A percentile compares a stretch with the other conserved stretches of the same genome.
These are phyloP conservation scores for Prionailurus bengalensis DNA, from an alignment of 2,113 vertebrate genomes.

Conservation along the genomic window DNA sequence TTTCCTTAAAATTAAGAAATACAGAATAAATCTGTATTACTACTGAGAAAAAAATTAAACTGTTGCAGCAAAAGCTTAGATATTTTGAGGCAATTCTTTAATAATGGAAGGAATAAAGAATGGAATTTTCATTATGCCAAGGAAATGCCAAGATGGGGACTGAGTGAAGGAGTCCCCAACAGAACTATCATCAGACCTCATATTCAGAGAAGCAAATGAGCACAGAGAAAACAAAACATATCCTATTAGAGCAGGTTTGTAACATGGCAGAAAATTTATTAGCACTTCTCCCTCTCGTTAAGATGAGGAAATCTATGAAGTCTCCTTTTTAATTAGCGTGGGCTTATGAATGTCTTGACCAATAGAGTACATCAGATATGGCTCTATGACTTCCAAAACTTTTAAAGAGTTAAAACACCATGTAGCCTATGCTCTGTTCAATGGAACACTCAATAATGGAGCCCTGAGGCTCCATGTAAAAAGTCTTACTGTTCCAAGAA, in stretches of 20 bases:
- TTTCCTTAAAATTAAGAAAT: slow-evolving; percentile 33
- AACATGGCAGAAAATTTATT: not conserved
- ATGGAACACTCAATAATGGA: not conserved
- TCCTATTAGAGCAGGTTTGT: not conserved
- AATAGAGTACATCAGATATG: not conserved
- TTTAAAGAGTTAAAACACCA: not conserved
- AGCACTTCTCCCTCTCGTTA: not conserved
- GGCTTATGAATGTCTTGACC: not conserved
- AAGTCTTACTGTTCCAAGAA: not conserved
- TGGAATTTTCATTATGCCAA: not conserved
- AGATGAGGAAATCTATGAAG: not conserved
- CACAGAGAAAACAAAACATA: not conserved
- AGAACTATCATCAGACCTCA: not conserved
- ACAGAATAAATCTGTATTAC: not conserved
- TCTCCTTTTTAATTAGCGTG: not conserved
- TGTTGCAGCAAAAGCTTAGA: not conserved
- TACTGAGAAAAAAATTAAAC: not conserved
- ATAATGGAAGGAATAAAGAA: not conserved
- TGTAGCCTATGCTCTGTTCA: not conserved
- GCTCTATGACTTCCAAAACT: not conserved
- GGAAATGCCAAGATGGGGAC: not conserved
- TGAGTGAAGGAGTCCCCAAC: not conserved
- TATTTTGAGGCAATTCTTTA: not conserved
- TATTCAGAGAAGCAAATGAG: not conserved
- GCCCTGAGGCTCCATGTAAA: no score